Percentiles rank a stretch among this genome's conserved stretches.
Conservation (phyloP, 2,113 vertebrate species). For the Aix galericulata region DNA sequence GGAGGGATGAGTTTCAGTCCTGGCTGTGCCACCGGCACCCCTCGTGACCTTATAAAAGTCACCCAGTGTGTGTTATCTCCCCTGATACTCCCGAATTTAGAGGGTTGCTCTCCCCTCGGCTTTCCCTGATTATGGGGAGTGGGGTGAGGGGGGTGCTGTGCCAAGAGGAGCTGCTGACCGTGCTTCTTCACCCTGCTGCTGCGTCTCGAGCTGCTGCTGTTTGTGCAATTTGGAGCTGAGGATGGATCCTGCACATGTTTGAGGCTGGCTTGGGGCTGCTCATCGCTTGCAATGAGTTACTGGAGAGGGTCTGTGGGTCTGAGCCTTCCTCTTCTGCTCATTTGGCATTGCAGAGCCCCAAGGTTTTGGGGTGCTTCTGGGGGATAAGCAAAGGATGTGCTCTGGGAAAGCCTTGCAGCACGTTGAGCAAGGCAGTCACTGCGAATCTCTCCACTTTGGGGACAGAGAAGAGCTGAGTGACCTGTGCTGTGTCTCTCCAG, state of each 20-base stretch:
- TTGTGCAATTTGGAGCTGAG: background rate
- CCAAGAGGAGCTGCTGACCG: background rate
- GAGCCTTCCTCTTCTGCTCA: background rate
- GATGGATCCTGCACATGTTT: background rate
- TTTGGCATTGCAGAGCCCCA: background rate
- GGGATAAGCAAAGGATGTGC: background rate
- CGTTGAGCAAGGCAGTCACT: rapidly evolving
- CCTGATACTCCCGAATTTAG: background rate
- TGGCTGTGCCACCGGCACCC: rapidly evolving
- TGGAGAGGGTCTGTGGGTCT: background rate
- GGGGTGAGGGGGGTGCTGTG: background rate
- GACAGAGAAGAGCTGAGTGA: background rate
- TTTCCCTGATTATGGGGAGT: background rate
- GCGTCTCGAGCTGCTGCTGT: background rate
- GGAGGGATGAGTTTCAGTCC: background rate
- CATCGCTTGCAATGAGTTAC: rapidly evolving
- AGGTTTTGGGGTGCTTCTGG: background rate
- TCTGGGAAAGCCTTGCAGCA: background rate
- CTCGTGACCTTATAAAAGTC: background rate
- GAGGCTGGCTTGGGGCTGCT: rapidly evolving
- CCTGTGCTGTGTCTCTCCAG: background rate
- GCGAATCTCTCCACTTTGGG: rapidly evolving
- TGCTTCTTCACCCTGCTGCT: background rate
- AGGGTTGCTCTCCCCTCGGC: background rate
- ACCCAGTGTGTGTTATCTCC: background rate